Evolutionary conservation across 1,140 invertebrate genomes (phyloP).

Genomic region (Drosophila bocqueti): DNA sequence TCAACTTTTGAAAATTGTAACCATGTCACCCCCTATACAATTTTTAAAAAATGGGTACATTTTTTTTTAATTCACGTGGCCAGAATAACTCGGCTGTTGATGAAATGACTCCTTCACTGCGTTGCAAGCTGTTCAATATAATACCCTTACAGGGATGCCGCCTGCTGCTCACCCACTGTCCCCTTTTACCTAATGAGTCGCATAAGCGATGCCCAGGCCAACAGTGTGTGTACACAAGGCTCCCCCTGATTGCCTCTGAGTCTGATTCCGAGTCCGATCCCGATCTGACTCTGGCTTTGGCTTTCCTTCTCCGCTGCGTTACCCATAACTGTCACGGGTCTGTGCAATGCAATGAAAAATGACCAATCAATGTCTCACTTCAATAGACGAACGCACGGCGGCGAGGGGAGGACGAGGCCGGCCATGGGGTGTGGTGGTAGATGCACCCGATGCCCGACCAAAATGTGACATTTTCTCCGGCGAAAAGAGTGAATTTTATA

Average conservation of each 20-base stretch:
- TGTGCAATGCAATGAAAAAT: slow-evolving; percentile 75
- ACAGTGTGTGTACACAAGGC: slow-evolving; percentile 38
- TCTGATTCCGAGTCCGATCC: background rate
- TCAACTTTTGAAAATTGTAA: no score
- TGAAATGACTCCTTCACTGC: no score
- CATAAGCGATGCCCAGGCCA: slow-evolving; percentile 53
- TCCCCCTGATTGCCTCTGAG: slow-evolving; percentile 5
- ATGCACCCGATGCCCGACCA: slow-evolving; percentile 43
- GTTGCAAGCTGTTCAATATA: no score
- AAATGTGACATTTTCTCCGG: slow-evolving; percentile 74
- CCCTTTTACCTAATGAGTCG: slow-evolving; percentile 70
- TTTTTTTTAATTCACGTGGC: no score
- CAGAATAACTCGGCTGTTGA: no score
- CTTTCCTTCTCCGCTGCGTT: slow-evolving; percentile 24
- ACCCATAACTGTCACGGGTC: slow-evolving; percentile 74
- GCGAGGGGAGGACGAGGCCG: slow-evolving; percentile 45
- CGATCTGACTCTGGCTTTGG: slow-evolving; percentile 4
- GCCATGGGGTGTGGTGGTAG: slow-evolving; percentile 53
- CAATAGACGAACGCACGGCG: slow-evolving; percentile 59
- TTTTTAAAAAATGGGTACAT: no score
- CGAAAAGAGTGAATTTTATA: slow-evolving; percentile 75
- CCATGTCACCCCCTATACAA: no score
- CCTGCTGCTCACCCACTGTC: slow-evolving; percentile 44
- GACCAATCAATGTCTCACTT: slow-evolving; percentile 82
- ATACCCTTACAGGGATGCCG: background rate